Evolutionary conservation across 2,113 vertebrate species (phyloP).

Genomic region (Python bivittatus): DNA sequence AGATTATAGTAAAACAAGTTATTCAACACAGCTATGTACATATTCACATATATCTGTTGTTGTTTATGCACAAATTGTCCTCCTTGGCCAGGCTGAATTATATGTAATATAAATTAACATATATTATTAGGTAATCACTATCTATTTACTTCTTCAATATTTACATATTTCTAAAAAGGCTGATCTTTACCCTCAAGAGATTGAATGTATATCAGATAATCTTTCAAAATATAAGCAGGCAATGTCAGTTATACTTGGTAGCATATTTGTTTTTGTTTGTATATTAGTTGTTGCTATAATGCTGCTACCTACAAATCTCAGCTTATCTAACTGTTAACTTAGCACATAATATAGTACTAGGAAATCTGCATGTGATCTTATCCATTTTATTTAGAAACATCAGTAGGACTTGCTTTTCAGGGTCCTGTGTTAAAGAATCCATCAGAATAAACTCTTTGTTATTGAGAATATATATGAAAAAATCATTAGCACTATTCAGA

Average conservation of each 20-base stretch:
- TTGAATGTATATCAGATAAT: not conserved
- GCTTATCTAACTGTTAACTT: conserved; percentile 37
- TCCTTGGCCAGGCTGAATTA: not conserved
- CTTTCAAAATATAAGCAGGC: not conserved
- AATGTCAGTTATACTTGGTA: not conserved
- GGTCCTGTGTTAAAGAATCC: not conserved
- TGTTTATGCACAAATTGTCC: not conserved
- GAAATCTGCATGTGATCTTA: not conserved
- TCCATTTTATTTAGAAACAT: not conserved
- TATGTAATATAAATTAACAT: not conserved
- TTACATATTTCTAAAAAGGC: not conserved
- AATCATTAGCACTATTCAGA: not conserved
- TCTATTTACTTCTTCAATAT: not conserved
- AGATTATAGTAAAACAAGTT: not conserved
- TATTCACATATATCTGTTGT: not conserved
- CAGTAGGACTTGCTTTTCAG: not conserved
- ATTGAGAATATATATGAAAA: not conserved
- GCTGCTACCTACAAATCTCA: not conserved
- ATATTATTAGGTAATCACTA: not conserved
- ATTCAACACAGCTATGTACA: not conserved
- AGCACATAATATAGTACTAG: not conserved
- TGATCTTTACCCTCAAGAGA: too few relatives aligned
- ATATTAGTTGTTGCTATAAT: not conserved
- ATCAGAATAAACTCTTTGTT: not conserved
- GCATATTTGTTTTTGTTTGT: not conserved